phyloP scores from a whole-genome alignment of 2,113 vertebrate genomes.

The Terrapene triunguis region DNA sequence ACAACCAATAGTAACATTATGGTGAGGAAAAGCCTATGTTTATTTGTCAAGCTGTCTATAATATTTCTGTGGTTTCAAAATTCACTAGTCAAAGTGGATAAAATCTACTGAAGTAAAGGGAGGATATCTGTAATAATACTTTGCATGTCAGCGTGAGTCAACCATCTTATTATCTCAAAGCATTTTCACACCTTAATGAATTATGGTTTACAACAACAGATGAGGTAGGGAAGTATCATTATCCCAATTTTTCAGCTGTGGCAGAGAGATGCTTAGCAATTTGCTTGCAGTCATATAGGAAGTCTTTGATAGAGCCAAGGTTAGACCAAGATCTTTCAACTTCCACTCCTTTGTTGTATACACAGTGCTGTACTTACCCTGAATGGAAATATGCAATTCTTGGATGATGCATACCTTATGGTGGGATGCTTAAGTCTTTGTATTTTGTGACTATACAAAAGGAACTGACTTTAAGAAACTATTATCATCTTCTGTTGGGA shows the following conservation, averaged over 20 bases:
- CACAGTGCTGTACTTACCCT: fast-evolving
- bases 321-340: background rate
- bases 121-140: background rate
- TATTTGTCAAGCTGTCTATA: slow-evolving; percentile 9
- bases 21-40: background rate
- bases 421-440: background rate
- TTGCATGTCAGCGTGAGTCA: background rate
- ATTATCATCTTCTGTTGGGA: background rate
- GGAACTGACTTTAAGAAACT: background rate
- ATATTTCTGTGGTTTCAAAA: background rate
- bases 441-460: fast-evolving
- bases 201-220: fast-evolving
- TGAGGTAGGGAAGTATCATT: fast-evolving
- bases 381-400: background rate
- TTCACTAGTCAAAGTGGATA: background rate
- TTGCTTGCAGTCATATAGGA: fast-evolving
- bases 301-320: background rate
- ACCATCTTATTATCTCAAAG: background rate
- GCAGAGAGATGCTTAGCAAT: fast-evolving
- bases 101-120: background rate
- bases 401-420: background rate
- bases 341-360: background rate
- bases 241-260: fast-evolving
- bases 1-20: slow-evolving; percentile 33
- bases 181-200: fast-evolving